Evolutionary conservation across 2,797 vertebrate species (phyloP).

Genomic region (Myoxocephalus aenaeus): DNA sequence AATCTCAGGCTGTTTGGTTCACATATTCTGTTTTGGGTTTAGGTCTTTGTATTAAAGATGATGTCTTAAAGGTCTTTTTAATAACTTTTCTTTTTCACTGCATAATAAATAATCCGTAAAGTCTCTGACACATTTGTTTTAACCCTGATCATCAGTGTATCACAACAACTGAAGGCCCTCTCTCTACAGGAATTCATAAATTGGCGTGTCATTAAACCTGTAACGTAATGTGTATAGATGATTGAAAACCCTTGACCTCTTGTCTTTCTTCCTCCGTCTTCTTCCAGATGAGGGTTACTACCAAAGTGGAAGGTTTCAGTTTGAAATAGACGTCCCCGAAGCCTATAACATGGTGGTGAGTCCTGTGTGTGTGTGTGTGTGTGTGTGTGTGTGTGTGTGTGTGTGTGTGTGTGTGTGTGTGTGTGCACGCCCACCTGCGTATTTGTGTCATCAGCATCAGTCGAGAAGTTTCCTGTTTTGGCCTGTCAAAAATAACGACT

Average conservation of each 20-base stretch:
- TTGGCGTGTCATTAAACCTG: not conserved
- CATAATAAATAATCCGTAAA: not conserved
- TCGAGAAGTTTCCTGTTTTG: not conserved
- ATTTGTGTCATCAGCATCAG: not conserved
- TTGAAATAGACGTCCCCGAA: constrained; percentile 93
- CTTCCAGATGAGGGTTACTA: constrained; percentile 97
- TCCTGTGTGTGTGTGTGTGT: too few relatives aligned
- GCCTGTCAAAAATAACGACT: not conserved
- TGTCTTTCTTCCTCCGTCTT: constrained; percentile 11
- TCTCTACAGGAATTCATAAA: not conserved
- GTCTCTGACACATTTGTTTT: not conserved
- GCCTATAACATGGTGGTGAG: constrained; percentile 99
- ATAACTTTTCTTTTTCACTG: not conserved
- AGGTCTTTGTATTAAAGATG: not conserved
- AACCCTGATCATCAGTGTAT: not conserved
- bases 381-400: too few relatives aligned
- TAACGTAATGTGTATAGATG: not conserved
- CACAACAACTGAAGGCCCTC: not conserved
- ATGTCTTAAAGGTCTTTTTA: not conserved
- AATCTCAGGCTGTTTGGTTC: not conserved
- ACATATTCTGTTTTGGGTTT: not conserved
- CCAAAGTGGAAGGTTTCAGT: constrained; percentile 89
- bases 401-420: not conserved
- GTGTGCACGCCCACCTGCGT: not conserved
- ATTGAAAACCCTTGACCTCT: not conserved